Conservation (phyloP, 2,888 invertebrate species). For the Minunthozetes semirufus region DNA sequence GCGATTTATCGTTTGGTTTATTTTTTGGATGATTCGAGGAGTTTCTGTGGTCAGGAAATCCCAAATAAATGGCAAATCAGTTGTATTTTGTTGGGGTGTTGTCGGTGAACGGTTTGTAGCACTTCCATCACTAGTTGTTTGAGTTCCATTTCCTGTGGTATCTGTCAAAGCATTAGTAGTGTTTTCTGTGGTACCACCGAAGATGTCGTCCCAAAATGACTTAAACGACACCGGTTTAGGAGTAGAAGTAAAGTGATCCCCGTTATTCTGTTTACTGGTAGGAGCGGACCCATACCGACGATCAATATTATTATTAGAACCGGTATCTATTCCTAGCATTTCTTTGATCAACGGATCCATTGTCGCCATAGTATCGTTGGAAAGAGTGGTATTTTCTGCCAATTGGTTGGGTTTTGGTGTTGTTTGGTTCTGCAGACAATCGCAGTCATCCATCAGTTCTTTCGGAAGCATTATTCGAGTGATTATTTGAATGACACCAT, state of each 20-base stretch:
- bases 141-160: background rate
- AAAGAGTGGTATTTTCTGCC: background rate
- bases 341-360: background rate
- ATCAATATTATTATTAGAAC: background rate
- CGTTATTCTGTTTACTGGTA: background rate
- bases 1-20: background rate
- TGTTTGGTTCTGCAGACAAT: conserved; percentile 29
- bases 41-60: conserved; percentile 4
- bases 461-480: conserved; percentile 45
- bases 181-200: background rate
- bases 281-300: background rate
- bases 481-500: conserved; percentile 46
- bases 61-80: conserved; percentile 22
- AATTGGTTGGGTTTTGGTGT: background rate
- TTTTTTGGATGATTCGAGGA: background rate
- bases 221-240: conserved; percentile 23
- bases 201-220: conserved; percentile 28
- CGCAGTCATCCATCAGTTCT: conserved; percentile 40
- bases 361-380: background rate
- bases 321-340: background rate
- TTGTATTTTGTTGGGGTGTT: background rate
- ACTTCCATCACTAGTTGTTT: background rate
- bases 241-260: conserved; percentile 17
- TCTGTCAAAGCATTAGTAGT: background rate
- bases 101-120: background rate